Evolutionary conservation across 92 coral and sea anemone species (phyloP), one percentile per base, ranked within the genome.

Genomic region (Phenganax subtilis): DNA sequence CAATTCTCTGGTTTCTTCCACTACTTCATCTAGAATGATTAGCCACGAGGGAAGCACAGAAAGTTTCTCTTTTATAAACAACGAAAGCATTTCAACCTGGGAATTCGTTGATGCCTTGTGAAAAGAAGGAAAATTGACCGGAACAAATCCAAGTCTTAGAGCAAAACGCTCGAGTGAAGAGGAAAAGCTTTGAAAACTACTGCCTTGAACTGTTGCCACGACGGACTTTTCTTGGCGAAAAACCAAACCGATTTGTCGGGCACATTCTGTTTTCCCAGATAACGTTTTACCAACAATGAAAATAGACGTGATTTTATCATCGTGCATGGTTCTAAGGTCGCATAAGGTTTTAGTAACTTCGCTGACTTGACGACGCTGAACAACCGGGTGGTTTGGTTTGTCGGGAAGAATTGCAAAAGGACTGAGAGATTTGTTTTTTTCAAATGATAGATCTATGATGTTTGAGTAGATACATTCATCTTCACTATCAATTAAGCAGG

Each of bases 181-280:
- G 15, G 72, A 56, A 63, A 78, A 78, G 8, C 11, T 10, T 78
- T 61, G 3, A 12, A 78, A 6, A 14, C 16, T 57, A 1, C 58
- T 15, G 9, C 71, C 57, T 20, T 63, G 59, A 44, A 78, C 12
- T 6, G 82, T 61, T 67, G 67, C 67, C 10, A 78, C 51, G 53
- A 78, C 12, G 6, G 82, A 53, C 6, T 1, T 78, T 51, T 62
- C 28, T 10, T 25, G 31, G 7, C 59, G 37, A 3, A 61, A 2
- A 20, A 59, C 73, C 10, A 7, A 52, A 1, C 72, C 82, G 30
- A 78, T 16, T 51, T 61, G 72, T 53, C 82, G 37, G 52, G 73
- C 82, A 67, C 72, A 78, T 64, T 78, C 82, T 15, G 72, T 78
- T n/a, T 78, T 78, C 16, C 82, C 82, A 44, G 82, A 78, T 51